Evolutionary conservation across 2,113 vertebrate species (phyloP).

Genomic region (Marmota flaviventris): DNA sequence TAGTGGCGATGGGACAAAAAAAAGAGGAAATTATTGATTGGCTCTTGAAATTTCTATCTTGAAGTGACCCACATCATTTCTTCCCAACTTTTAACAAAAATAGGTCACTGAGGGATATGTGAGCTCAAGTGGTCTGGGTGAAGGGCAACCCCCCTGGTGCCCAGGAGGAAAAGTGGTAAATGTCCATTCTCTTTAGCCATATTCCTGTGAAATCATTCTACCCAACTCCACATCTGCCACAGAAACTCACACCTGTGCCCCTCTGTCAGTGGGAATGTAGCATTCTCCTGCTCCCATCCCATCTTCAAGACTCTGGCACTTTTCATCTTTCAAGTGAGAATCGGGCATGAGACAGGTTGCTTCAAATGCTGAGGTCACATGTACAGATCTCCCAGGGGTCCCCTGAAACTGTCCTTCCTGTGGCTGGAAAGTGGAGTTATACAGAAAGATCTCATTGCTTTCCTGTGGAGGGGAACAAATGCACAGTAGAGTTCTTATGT

Average conservation of each 20-base stretch:
- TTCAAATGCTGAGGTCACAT: no score
- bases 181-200: neutral
- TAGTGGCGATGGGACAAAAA: neutral
- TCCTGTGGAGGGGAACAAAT: neutral
- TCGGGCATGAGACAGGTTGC: no score
- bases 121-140: neutral
- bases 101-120: neutral
- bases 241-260: neutral
- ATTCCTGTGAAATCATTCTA: neutral
- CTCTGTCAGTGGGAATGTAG: neutral
- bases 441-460: neutral
- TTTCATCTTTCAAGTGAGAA: neutral
- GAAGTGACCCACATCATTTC: neutral
- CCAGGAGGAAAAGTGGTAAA: neutral
- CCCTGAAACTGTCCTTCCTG: no score
- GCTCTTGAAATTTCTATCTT: neutral
- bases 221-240: accelerated
- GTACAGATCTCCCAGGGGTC: neutral
- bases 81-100: neutral
- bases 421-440: neutral
- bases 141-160: neutral
- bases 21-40: neutral
- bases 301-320: neutral
- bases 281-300: accelerated
- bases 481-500: no score